Evolutionary conservation across 2,888 invertebrate species (phyloP).

Genomic region (Monoplex corrugatus): DNA sequence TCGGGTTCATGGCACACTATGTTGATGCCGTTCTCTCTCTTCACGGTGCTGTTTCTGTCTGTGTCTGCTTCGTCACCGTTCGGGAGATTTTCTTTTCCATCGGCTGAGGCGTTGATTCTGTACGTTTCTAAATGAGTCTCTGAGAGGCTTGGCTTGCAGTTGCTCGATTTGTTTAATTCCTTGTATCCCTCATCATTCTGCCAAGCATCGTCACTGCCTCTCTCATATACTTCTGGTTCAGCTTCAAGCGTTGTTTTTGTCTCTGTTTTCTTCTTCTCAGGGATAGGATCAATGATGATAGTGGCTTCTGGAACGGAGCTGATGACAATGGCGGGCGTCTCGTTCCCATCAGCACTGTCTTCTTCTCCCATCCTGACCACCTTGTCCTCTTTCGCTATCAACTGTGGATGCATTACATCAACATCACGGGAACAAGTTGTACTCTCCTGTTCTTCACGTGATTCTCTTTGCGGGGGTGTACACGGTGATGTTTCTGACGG

Average conservation of each 20-base stretch:
- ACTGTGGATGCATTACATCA: neutral
- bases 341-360: neutral
- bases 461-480: neutral
- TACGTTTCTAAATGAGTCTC: neutral
- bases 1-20: conserved; percentile 10
- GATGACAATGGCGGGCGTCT: conserved; percentile 13
- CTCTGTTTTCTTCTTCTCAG: neutral
- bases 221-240: neutral
- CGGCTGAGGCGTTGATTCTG: neutral
- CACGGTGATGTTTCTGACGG: neutral
- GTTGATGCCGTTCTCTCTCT: neutral
- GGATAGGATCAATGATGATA: neutral
- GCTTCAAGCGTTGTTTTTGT: neutral
- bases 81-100: neutral
- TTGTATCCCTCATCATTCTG: neutral
- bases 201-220: neutral
- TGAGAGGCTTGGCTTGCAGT: no score
- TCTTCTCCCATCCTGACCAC: neutral
- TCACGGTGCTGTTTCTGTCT: neutral
- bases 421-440: neutral
- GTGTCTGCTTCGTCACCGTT: neutral
- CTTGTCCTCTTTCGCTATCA: neutral
- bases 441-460: neutral
- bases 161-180: no score
- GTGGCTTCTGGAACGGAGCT: neutral